These are phyloP conservation scores for Vesta saturnalis DNA, from an alignment of 2,888 invertebrate species.

Conservation along the genomic window DNA sequence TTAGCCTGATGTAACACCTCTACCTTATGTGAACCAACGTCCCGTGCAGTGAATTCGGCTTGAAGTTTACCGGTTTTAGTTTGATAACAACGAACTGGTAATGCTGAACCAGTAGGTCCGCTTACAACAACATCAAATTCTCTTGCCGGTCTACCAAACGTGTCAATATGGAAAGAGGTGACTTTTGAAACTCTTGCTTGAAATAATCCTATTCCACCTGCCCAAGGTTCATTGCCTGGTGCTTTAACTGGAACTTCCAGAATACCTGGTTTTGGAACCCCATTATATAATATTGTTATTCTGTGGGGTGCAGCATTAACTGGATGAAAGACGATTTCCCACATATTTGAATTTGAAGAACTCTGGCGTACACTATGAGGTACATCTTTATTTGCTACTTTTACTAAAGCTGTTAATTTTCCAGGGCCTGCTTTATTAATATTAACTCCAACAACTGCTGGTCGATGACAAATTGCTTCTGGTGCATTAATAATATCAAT, in stretches of 20 bases:
- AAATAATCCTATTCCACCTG: constrained; percentile 83
- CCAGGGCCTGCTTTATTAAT: constrained; percentile 80
- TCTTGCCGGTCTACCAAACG: constrained; percentile 82
- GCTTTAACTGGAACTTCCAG: constrained; percentile 65
- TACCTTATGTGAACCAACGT: constrained; percentile 73
- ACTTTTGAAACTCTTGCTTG: constrained; percentile 85
- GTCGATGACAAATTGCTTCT: constrained; percentile 83
- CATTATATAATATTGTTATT: constrained; percentile 87
- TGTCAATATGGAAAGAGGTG: constrained; percentile 89
- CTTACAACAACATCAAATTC: constrained; percentile 91
- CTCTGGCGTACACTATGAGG: constrained; percentile 82
- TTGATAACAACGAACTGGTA: constrained; percentile 82
- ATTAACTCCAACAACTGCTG: constrained; percentile 79
- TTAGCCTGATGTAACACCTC: constrained; percentile 92
- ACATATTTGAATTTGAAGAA: constrained; percentile 75
- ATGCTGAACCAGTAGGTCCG: constrained; percentile 60
- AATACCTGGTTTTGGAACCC: constrained; percentile 74
- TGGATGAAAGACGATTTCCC: constrained; percentile 90
- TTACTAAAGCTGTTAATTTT: constrained; percentile 80
- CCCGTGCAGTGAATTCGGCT: constrained; percentile 91
- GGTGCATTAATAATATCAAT: constrained; percentile 58
- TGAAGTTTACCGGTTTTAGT: constrained; percentile 95
- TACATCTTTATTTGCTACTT: constrained; percentile 83
- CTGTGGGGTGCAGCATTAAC: constrained; percentile 87
- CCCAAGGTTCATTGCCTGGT: constrained; percentile 65